Evolutionary conservation across 23 tunicate species (phyloP).

Genomic region (Halocynthia aurantium): DNA sequence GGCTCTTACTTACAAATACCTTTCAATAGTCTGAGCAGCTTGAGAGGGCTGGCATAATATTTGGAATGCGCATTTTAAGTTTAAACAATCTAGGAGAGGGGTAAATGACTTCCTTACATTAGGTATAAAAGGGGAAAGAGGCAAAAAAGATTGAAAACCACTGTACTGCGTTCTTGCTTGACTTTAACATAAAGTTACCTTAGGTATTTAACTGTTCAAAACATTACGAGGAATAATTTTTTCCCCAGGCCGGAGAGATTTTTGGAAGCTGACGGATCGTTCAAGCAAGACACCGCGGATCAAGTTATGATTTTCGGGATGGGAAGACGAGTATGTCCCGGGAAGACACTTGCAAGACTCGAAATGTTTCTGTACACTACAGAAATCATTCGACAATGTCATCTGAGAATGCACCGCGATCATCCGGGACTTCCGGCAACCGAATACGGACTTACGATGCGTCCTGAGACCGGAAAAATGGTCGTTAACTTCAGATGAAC

Average conservation of each 20-base stretch:
- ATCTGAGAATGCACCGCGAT: constrained; percentile 17
- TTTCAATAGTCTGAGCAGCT: too few relatives aligned
- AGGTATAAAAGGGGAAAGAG: too few relatives aligned
- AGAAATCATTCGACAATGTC: constrained; percentile 8
- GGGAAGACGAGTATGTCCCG: constrained; percentile 65
- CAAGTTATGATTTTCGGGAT: constrained; percentile 47
- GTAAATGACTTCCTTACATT: background rate
- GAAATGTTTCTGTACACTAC: constrained; percentile 31
- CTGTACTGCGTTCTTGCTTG: too few relatives aligned
- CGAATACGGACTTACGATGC: constrained; percentile 26
- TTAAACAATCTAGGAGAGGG: background rate
- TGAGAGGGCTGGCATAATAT: too few relatives aligned
- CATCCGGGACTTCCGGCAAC: constrained; percentile 28
- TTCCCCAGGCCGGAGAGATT: constrained; percentile 45
- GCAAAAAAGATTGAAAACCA: background rate
- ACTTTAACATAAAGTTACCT: background rate
- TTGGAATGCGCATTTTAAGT: background rate
- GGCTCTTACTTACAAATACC: too few relatives aligned
- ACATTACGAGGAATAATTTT: background rate
- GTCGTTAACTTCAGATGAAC: constrained; percentile 1
- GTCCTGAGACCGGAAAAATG: constrained; percentile 23
- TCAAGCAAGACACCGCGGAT: constrained; percentile 28
- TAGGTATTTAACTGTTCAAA: background rate
- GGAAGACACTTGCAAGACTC: constrained; percentile 38
- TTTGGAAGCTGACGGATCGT: constrained; percentile 20